These are phyloP conservation scores for Gisinianus flammeolus DNA, from an alignment of 2,888 invertebrate genomes.

Conservation along the genomic window DNA sequence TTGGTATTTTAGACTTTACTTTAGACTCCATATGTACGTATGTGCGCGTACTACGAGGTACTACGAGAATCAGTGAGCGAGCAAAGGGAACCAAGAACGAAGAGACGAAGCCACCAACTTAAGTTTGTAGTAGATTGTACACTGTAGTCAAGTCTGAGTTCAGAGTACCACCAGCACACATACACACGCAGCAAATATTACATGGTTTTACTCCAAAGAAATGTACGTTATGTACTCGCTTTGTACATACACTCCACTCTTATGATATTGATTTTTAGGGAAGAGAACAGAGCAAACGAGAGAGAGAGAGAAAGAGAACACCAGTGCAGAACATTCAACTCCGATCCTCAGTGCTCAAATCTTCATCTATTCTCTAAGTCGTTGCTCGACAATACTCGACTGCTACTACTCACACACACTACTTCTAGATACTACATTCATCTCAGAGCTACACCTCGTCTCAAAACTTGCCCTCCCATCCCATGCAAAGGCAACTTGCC, in stretches of 20 bases:
- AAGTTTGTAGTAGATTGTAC: neutral
- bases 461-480: neutral
- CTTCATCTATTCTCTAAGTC: constrained; percentile 44
- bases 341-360: constrained; percentile 40
- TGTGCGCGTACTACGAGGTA: too few species aligned
- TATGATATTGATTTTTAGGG: constrained; percentile 45
- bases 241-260: constrained; percentile 7
- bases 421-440: constrained; percentile 19
- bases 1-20: constrained; percentile 5
- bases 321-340: constrained; percentile 26
- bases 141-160: neutral
- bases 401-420: neutral
- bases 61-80: neutral
- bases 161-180: neutral
- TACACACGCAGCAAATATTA: neutral
- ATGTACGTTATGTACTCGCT: neutral
- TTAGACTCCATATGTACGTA: neutral
- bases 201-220: neutral
- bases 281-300: constrained; percentile 13
- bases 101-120: neutral
- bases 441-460: constrained; percentile 27
- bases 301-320: neutral
- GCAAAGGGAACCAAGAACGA: neutral
- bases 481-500: constrained; percentile 17
- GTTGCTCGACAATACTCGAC: constrained; percentile 38